phyloP scores from a whole-genome alignment of 1,140 invertebrate species.

The Drosophila pallidifrons region DNA sequence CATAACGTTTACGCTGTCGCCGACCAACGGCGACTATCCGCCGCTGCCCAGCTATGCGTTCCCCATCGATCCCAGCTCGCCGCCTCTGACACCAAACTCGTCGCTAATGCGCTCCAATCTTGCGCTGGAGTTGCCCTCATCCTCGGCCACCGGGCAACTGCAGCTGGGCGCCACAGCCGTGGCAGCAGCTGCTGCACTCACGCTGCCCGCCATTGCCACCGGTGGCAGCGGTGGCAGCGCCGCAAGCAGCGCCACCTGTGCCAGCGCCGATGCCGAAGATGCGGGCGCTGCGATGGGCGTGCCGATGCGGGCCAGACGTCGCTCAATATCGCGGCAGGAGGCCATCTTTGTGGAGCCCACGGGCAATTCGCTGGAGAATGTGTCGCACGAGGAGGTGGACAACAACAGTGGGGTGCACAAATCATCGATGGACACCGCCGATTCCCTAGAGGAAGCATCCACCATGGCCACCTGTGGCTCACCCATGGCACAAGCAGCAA shows the following conservation, averaged over 20 bases:
- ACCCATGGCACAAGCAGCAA: constrained; percentile 35
- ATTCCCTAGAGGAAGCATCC: constrained; percentile 85
- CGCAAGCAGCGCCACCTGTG: constrained; percentile 46
- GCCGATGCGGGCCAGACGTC: constrained; percentile 85
- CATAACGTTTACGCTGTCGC: constrained; percentile 90
- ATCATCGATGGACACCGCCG: constrained; percentile 85
- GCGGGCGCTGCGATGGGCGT: constrained; percentile 64
- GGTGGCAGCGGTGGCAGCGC: constrained; percentile 7
- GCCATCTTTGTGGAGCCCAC: constrained; percentile 91
- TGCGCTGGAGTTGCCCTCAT: constrained; percentile 85
- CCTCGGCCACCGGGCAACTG: constrained; percentile 36
- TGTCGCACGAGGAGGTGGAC: constrained; percentile 87
- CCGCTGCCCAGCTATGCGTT: constrained; percentile 66
- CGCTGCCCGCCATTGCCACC: constrained; percentile 30
- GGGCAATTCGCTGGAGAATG: constrained; percentile 88
- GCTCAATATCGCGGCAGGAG: constrained; percentile 91
- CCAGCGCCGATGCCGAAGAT: constrained; percentile 64
- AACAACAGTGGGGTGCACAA: constrained; percentile 48
- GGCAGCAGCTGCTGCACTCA: constrained; percentile 24
- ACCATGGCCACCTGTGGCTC: constrained; percentile 78
- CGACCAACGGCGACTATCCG: constrained; percentile 85
- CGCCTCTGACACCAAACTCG: constrained; percentile 85
- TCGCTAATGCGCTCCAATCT: constrained; percentile 72
- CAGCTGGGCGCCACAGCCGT: constrained; percentile 38
- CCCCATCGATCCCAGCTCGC: constrained; percentile 84